Evolutionary conservation across 2,797 vertebrate genomes (phyloP).

Genomic region (Sebastes reedi): DNA sequence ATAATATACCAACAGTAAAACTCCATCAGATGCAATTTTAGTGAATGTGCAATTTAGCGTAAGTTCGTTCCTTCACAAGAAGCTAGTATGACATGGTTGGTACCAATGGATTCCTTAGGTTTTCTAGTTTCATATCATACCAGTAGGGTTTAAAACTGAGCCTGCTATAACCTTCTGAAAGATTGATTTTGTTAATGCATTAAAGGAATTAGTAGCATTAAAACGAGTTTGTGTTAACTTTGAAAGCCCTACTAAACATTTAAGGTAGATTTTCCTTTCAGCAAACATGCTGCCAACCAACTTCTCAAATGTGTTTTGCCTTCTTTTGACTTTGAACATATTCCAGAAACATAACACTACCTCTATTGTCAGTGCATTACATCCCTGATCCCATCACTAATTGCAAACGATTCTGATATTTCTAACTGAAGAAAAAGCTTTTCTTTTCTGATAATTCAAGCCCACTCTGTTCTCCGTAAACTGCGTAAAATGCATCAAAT

Average conservation of each 20-base stretch:
- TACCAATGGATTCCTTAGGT: too few relatives aligned
- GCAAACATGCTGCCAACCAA: not conserved
- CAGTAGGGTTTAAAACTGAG: too few relatives aligned
- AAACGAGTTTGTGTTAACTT: too few relatives aligned
- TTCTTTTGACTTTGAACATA: not conserved
- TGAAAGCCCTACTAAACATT: not conserved
- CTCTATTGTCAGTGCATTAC: not conserved
- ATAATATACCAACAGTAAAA: not conserved
- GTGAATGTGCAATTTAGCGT: not conserved
- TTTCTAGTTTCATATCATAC: too few relatives aligned
- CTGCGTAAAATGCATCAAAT: slow-evolving; percentile 4
- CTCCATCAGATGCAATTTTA: not conserved
- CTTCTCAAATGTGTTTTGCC: not conserved
- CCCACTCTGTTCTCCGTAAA: not conserved
- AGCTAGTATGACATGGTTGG: too few relatives aligned
- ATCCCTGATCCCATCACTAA: not conserved
- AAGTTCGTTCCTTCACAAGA: too few relatives aligned
- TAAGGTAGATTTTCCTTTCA: not conserved
- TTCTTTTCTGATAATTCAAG: not conserved
- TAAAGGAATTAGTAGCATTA: too few relatives aligned
- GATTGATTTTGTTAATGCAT: too few relatives aligned
- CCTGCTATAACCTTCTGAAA: too few relatives aligned
- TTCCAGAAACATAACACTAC: not conserved
- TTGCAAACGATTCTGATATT: not conserved
- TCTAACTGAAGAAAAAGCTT: not conserved